Base-by-base conservation (phyloP, 1,140 invertebrate genomes). In the Ceratosolen fusciceps region DNA sequence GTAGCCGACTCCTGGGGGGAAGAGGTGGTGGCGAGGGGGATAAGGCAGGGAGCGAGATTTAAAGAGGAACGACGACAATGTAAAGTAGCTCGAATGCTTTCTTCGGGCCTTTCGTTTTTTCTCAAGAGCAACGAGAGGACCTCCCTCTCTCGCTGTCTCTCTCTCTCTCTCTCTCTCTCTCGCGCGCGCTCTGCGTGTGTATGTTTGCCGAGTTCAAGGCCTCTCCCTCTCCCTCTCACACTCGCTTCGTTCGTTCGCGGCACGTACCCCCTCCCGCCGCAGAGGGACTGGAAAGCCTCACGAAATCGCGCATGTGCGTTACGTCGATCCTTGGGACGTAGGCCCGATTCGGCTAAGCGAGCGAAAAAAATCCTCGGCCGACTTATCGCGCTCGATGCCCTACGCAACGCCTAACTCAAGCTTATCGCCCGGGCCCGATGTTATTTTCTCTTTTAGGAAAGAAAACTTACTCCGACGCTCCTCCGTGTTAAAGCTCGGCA, bases 51-150 rank as follows among this genome's bases (percentile, higher is more conserved):
- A 67, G 62, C 31, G 73, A 76, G 62, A 67, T 78, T 72, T 78
- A 78, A 78, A 78, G 77, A 62, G 56, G 77, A 78, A 68, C 56
- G 68, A 62, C 56, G 77, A 73, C 70, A 78, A 78, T 78, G 77
- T 73, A 65, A 73, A 65, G 77, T 52, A 78, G 77, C 68, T 77
- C 67, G 49, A 19, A 47, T 71, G 34, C 43, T 37, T 47, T 78
- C 54, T 62, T 79, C 37, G 39, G 37, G 37, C 5, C 56, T 43
- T 54, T 52, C n/a, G 47, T 79, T 79, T 52, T 62, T 62, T 49
- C 31, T 62, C 56, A 1, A 47, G 67, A 47, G 67, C 29, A 49
- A 76, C 10, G 16, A 52, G 10, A 67, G 58, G 60, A 39, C 49
- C 31, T 76, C 26, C 24, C 47, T 26, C 43, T 65, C 58, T 77